Conservation (phyloP, 2,888 invertebrate genomes). For the Diadromus collaris region DNA sequence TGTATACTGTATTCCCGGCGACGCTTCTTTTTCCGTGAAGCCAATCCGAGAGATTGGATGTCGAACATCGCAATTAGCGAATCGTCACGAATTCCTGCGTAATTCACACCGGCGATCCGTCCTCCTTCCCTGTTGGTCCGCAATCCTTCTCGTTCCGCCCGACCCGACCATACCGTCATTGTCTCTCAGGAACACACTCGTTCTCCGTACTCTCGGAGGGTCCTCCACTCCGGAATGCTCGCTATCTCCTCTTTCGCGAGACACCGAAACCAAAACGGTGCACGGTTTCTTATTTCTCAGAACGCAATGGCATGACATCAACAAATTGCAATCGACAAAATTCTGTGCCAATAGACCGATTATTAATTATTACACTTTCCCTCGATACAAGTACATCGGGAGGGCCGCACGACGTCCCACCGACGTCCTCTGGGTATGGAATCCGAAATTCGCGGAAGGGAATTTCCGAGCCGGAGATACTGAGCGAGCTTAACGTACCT, state of each 20-base stretch:
- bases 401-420: not conserved
- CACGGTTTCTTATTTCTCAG: not conserved
- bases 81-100: conserved; percentile 65
- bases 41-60: conserved; percentile 67
- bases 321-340: not conserved
- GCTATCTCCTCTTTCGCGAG: not conserved
- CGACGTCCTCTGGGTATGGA: conserved; percentile 27
- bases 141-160: not conserved
- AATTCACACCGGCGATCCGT: conserved; percentile 48
- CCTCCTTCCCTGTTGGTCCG: not conserved
- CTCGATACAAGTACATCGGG: not conserved
- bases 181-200: conserved; percentile 16
- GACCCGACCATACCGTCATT: not conserved
- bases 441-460: conserved; percentile 36
- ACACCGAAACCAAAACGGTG: not conserved
- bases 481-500: conserved; percentile 23
- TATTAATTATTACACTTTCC: not conserved
- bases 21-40: conserved; percentile 64
- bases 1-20: conserved; percentile 2
- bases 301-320: not conserved
- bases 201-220: conserved; percentile 9
- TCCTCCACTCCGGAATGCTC: conserved; percentile 14
- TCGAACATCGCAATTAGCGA: conserved; percentile 68
- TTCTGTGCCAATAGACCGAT: not conserved
- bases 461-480: conserved; percentile 35